Conservation (phyloP, 2,797 vertebrate genomes). For the Arnoldichthys spilopterus region DNA sequence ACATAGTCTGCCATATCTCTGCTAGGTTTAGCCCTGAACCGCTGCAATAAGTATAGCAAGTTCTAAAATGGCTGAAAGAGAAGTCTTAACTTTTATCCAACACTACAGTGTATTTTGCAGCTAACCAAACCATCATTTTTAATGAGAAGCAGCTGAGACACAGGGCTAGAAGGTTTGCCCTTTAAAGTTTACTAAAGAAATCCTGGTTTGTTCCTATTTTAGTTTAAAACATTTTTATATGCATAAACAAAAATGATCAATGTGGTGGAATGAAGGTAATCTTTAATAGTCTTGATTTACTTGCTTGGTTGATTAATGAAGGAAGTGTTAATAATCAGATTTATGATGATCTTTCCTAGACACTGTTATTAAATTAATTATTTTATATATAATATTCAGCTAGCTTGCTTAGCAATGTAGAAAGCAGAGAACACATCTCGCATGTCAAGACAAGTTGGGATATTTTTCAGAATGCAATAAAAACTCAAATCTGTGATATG, state of each 20-base stretch:
- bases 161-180: background rate
- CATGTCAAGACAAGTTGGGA: no score
- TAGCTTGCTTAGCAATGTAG: background rate
- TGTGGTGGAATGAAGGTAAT: background rate
- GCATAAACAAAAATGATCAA: background rate
- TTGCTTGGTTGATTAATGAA: slow-evolving; percentile 1
- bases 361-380: background rate
- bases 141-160: background rate
- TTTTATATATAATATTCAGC: background rate
- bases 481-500: no score
- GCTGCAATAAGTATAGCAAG: background rate
- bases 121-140: background rate
- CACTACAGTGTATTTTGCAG: background rate
- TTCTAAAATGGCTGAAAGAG: background rate
- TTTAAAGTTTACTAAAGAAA: slow-evolving; percentile 14
- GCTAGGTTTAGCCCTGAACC: background rate
- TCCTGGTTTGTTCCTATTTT: background rate
- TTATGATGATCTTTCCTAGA: background rate
- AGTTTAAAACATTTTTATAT: background rate
- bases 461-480: no score
- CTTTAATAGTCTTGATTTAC: background rate
- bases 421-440: background rate
- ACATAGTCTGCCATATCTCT: background rate
- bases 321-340: background rate
- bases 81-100: background rate